phyloP scores from a whole-genome alignment of 2,113 vertebrate genomes.

The Eudyptes chrysolophus region DNA sequence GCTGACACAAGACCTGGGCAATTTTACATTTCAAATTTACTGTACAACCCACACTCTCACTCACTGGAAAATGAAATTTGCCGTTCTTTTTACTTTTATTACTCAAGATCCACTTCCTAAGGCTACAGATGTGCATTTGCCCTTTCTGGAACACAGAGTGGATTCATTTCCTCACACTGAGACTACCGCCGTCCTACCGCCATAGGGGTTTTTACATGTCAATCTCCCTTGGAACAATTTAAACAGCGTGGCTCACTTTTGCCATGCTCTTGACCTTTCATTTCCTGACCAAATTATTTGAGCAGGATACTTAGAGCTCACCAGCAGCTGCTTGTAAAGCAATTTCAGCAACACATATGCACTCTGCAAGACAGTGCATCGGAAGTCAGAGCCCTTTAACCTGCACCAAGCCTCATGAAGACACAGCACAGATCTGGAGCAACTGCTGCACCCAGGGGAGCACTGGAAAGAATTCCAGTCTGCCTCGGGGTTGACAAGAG shows the following conservation, averaged over 20 bases:
- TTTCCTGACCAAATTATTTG: background rate
- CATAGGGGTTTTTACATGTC: background rate
- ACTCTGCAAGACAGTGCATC: background rate
- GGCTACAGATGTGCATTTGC: background rate
- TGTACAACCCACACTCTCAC: background rate
- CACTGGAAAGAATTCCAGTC: background rate
- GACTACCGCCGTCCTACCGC: background rate
- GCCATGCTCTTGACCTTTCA: background rate
- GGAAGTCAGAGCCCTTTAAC: background rate
- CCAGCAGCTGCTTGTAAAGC: background rate
- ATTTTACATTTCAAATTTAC: background rate
- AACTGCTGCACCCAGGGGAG: background rate
- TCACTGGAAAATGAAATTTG: background rate
- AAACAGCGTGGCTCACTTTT: background rate
- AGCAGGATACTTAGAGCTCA: background rate
- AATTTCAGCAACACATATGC: background rate
- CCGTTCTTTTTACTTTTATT: background rate
- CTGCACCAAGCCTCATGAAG: background rate
- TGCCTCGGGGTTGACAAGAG: background rate
- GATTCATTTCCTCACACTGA: background rate
- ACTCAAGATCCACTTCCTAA: background rate
- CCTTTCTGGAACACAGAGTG: background rate
- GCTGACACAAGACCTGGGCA: background rate
- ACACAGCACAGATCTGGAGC: background rate
- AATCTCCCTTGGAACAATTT: background rate